Evolutionary conservation across 2,888 invertebrate species (phyloP).

Genomic region (Brenthis ino): DNA sequence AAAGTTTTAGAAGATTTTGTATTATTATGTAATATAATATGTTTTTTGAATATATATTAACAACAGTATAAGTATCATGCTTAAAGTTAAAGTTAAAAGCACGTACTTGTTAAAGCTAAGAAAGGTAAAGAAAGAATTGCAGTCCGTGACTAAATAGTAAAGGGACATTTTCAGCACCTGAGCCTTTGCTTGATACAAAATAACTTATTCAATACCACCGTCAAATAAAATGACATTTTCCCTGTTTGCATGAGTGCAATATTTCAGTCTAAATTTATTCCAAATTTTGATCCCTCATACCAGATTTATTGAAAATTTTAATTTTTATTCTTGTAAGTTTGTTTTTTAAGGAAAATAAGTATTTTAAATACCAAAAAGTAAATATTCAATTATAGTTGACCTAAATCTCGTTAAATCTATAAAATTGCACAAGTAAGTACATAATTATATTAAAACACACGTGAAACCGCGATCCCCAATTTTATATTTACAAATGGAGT

Average conservation of each 20-base stretch:
- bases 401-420: background rate
- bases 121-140: constrained; percentile 17
- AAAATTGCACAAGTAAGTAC: constrained; percentile 5
- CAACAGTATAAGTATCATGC: too few species aligned
- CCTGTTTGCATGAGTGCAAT: constrained; percentile 9
- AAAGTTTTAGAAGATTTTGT: too few species aligned
- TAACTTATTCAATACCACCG: constrained; percentile 31
- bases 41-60: too few species aligned
- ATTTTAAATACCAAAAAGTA: too few species aligned
- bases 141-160: constrained; percentile 19
- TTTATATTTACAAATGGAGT: constrained; percentile 31
- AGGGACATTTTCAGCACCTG: constrained; percentile 25
- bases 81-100: too few species aligned
- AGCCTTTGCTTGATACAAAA: constrained; percentile 23
- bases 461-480: constrained; percentile 23
- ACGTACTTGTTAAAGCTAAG: too few species aligned
- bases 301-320: background rate
- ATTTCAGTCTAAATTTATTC: constrained; percentile 13
- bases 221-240: constrained; percentile 24
- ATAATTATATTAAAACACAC: constrained; percentile 15
- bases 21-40: too few species aligned
- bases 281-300: background rate
- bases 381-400: too few species aligned
- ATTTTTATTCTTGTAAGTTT: too few species aligned
- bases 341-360: too few species aligned